Conservation (phyloP, 2,113 vertebrate genomes). For the Pyxicephalus adspersus region DNA sequence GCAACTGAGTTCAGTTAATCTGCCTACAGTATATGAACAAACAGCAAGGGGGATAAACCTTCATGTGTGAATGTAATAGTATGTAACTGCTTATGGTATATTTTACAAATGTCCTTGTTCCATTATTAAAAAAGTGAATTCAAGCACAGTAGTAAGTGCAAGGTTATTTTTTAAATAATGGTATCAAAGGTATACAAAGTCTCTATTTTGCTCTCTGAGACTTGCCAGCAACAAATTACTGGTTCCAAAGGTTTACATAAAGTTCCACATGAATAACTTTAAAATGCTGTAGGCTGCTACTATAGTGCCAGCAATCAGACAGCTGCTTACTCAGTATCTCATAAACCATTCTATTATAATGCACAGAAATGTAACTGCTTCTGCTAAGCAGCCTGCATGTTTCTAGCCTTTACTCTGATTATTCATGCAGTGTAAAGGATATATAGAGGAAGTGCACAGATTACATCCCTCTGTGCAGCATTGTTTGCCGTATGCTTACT, state of each 20-base stretch:
- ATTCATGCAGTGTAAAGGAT: neutral
- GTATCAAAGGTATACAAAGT: neutral
- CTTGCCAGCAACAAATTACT: neutral
- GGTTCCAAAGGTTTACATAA: neutral
- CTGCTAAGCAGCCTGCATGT: neutral
- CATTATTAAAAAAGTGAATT: no score
- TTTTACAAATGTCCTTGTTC: no score
- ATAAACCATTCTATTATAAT: slow-evolving; percentile 2
- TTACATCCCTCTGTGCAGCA: no score
- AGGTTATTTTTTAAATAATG: neutral
- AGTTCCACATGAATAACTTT: neutral
- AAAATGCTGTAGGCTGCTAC: slow-evolving; percentile 1
- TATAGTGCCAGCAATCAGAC: neutral
- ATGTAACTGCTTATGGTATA: no score
- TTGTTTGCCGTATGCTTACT: no score
- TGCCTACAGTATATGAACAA: no score
- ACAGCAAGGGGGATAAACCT: no score
- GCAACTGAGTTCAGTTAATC: no score
- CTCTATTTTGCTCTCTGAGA: neutral
- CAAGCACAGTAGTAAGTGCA: no score
- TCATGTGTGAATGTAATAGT: no score
- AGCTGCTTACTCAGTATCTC: neutral
- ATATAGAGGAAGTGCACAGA: neutral
- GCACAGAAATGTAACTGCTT: neutral
- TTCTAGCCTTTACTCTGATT: neutral